Conservation (phyloP, 2,113 vertebrate genomes). For the Tachuris rubrigastra region DNA sequence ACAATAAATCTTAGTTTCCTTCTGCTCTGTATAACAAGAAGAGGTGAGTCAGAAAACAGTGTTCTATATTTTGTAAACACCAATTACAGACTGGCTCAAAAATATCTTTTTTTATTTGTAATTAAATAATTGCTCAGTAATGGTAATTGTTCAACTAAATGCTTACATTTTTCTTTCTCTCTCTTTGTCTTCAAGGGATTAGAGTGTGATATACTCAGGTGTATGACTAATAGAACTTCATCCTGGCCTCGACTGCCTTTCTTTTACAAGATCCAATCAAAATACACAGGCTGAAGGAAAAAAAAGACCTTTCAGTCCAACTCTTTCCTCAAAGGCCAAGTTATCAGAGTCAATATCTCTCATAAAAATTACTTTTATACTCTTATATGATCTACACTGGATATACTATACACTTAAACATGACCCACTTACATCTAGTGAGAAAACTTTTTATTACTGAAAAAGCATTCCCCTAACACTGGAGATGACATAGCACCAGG, state of each 20-base stretch:
- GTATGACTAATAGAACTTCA: background rate
- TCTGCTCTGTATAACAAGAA: background rate
- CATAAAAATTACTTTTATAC: background rate
- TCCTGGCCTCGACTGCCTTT: background rate
- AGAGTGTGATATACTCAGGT: background rate
- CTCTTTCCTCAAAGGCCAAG: background rate
- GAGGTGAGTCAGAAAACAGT: background rate
- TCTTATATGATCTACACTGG: background rate
- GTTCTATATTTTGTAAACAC: background rate
- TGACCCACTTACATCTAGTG: background rate
- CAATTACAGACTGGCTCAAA: background rate
- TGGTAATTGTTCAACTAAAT: background rate
- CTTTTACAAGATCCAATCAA: background rate
- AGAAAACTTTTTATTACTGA: background rate
- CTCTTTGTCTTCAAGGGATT: background rate
- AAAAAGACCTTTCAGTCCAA: background rate
- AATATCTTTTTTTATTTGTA: background rate
- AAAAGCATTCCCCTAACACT: background rate
- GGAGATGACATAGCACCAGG: background rate
- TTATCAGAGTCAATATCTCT: background rate
- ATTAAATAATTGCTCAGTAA: background rate
- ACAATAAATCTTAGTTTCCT: background rate
- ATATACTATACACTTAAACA: background rate
- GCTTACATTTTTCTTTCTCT: background rate
- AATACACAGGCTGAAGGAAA: background rate